Evolutionary conservation across 2,888 invertebrate genomes (phyloP).

Genomic region (Hemicrepidius hirtus): DNA sequence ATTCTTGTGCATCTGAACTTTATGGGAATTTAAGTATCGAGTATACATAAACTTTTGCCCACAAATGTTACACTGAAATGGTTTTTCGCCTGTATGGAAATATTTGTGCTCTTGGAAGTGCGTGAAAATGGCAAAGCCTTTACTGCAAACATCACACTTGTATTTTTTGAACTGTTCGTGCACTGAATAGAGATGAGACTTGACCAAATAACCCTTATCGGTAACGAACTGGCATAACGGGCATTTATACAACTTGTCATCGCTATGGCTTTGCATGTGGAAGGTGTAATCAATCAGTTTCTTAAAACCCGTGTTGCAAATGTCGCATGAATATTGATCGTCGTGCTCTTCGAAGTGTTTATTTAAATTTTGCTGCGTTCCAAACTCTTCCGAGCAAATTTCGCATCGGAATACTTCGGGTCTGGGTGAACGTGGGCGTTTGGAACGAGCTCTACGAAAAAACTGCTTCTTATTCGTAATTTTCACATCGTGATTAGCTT

Average conservation of each 20-base stretch:
- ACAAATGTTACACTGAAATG: constrained; percentile 73
- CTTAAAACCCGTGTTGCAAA: constrained; percentile 52
- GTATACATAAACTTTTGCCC: constrained; percentile 74
- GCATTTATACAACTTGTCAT: constrained; percentile 62
- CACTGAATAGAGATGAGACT: constrained; percentile 59
- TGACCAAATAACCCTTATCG: constrained; percentile 60
- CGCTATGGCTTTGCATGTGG: constrained; percentile 64
- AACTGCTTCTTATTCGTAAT: constrained; percentile 40
- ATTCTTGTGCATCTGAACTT: constrained; percentile 70
- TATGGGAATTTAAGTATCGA: constrained; percentile 75
- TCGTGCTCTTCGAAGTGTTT: constrained; percentile 47
- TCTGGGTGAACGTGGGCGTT: constrained; percentile 44
- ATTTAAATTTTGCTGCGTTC: constrained; percentile 27
- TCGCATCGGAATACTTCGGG: constrained; percentile 48
- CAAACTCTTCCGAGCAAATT: constrained; percentile 46
- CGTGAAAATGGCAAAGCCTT: constrained; percentile 68
- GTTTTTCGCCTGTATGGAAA: constrained; percentile 75
- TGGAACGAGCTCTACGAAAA: constrained; percentile 41
- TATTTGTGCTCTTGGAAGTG: constrained; percentile 73
- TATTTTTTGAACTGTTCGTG: constrained; percentile 72
- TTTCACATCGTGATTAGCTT: constrained; percentile 21
- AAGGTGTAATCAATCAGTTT: constrained; percentile 52
- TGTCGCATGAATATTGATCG: constrained; percentile 50
- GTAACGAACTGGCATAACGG: constrained; percentile 65
- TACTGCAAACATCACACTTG: constrained; percentile 71